phyloP scores from a whole-genome alignment of 2,113 vertebrate genomes.

The Pipa parva region DNA sequence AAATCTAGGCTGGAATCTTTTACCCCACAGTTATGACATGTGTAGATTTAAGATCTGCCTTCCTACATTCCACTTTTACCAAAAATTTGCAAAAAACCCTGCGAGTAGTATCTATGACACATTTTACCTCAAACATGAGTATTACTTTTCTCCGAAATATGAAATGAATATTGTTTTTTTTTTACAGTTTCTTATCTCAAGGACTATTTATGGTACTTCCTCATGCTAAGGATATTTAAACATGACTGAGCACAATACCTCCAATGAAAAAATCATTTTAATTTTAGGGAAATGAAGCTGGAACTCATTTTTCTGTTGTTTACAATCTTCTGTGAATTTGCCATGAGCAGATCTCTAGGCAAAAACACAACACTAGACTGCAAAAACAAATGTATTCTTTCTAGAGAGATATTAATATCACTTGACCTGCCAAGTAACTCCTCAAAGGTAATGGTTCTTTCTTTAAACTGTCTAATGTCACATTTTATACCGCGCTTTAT shows the following conservation, averaged over 20 bases:
- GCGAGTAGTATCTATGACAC: too few relatives aligned
- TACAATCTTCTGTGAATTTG: background rate
- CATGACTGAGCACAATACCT: background rate
- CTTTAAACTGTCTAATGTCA: background rate
- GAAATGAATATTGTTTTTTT: too few relatives aligned
- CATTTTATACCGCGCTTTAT: background rate
- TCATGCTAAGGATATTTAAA: background rate
- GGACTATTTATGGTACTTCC: background rate
- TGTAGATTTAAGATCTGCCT: too few relatives aligned
- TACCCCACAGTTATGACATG: too few relatives aligned
- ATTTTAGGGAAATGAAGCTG: background rate
- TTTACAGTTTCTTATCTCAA: background rate
- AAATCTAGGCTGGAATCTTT: too few relatives aligned
- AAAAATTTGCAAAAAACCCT: too few relatives aligned
- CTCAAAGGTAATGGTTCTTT: background rate
- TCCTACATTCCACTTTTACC: too few relatives aligned
- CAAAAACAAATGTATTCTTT: background rate
- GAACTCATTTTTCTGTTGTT: background rate
- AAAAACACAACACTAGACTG: background rate
- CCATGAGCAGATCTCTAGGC: background rate
- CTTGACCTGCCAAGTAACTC: background rate
- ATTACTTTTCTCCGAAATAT: too few relatives aligned
- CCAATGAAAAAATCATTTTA: background rate
- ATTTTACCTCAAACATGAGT: too few relatives aligned
- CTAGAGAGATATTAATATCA: background rate